Evolutionary conservation across 2,888 invertebrate genomes (phyloP).

Genomic region (Andrena bucephala): DNA sequence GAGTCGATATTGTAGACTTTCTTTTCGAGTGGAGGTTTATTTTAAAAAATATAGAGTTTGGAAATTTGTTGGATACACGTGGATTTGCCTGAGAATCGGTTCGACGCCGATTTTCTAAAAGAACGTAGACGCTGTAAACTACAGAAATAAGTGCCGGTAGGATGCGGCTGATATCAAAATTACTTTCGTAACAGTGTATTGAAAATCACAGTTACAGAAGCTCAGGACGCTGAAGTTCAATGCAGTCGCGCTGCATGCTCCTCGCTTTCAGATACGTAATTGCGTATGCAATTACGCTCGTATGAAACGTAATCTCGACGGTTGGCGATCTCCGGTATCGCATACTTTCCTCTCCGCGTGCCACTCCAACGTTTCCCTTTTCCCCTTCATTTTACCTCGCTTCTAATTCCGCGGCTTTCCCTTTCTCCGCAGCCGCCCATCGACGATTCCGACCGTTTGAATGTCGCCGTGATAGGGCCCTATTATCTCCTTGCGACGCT

Average conservation of each 20-base stretch:
- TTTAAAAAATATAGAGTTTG: no score
- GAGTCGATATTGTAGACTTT: no score
- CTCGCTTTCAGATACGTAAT: slow-evolving; percentile 43
- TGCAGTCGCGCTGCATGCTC: background rate
- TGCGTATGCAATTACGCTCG: slow-evolving; percentile 45
- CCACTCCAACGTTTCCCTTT: slow-evolving; percentile 36
- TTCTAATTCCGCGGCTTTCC: slow-evolving; percentile 39
- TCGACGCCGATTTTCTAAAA: background rate
- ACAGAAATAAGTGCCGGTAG: background rate
- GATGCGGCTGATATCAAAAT: background rate
- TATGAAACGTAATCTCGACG: slow-evolving; percentile 41
- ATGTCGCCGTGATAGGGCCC: slow-evolving; percentile 27
- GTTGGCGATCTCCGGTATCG: slow-evolving; percentile 26
- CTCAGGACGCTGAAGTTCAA: background rate
- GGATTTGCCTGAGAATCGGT: no score
- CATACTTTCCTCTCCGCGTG: slow-evolving; percentile 35
- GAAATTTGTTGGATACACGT: no score
- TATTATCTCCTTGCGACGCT: slow-evolving; percentile 22
- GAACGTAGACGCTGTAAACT: background rate
- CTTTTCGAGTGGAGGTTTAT: no score
- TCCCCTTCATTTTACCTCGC: slow-evolving; percentile 38
- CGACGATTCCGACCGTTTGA: slow-evolving; percentile 50
- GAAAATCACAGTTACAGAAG: background rate
- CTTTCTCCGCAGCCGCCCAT: slow-evolving; percentile 16
- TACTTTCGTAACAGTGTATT: background rate